A percentile compares a stretch with the other conserved stretches of the same genome.
Evolutionary conservation across 2,113 vertebrate genomes (phyloP).

Genomic region (Scolopax mira): DNA sequence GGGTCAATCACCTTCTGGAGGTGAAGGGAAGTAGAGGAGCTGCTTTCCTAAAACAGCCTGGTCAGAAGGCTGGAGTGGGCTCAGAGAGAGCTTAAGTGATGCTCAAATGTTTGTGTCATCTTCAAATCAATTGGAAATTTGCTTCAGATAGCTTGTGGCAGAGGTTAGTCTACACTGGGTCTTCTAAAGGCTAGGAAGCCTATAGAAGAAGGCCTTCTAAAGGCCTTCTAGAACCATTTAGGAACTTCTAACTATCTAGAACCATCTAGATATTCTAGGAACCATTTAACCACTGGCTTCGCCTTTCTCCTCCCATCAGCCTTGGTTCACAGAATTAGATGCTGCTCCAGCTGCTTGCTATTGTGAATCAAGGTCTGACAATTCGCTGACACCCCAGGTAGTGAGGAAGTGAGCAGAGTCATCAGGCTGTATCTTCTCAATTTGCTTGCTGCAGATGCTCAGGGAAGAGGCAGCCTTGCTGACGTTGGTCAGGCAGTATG

Average conservation of each 20-base stretch:
- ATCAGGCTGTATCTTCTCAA: not conserved
- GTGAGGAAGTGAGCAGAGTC: not conserved
- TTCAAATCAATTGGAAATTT: not conserved
- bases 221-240: too few species aligned
- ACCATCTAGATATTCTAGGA: too few species aligned
- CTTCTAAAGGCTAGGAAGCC: not conserved
- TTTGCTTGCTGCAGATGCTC: not conserved
- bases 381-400: too few species aligned
- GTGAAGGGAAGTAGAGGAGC: not conserved
- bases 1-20: not conserved
- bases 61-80: not conserved
- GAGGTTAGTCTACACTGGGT: fast-evolving
- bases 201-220: too few species aligned
- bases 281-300: not conserved
- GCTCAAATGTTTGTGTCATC: not conserved
- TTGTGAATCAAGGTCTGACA: not conserved
- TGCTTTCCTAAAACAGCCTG: not conserved
- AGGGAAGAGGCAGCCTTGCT: not conserved
- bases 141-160: not conserved
- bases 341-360: not conserved
- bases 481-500: not conserved
- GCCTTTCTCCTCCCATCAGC: not conserved
- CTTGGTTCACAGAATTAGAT: not conserved
- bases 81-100: not conserved
- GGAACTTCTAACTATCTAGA: too few species aligned